A percentile compares a stretch with the other conserved stretches of the same genome.
Evolutionary conservation across 2,888 invertebrate species (phyloP).

Genomic region (Psylliodes chrysocephalus): DNA sequence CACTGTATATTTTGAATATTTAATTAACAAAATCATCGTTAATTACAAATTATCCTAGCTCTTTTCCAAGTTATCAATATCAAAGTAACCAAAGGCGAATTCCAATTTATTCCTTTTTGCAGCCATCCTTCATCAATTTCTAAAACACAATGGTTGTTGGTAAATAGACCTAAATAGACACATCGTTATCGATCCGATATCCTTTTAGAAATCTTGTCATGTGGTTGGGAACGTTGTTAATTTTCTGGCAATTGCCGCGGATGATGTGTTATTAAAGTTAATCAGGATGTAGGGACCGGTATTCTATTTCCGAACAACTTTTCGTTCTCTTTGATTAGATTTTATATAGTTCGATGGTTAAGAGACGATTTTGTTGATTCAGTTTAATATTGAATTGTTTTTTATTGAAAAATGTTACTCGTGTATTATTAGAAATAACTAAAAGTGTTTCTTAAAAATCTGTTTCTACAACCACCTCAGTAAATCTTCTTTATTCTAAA

Average conservation of each 20-base stretch:
- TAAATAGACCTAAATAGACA: background rate
- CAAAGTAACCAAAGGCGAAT: too few species aligned
- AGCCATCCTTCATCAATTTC: background rate
- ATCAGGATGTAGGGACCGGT: constrained; percentile 50
- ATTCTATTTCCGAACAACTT: constrained; percentile 40
- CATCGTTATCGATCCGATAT: constrained; percentile 15
- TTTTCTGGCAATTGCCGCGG: constrained; percentile 46
- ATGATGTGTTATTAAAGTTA: constrained; percentile 50
- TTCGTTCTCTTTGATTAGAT: constrained; percentile 27
- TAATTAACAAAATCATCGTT: too few species aligned
- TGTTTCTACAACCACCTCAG: too few species aligned
- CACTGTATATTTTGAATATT: too few species aligned
- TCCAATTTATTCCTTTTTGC: too few species aligned
- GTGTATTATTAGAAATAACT: too few species aligned
- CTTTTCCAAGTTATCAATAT: too few species aligned
- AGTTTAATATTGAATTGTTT: too few species aligned
- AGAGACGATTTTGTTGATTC: background rate
- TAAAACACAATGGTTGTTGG: background rate
- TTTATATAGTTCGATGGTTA: constrained; percentile 31
- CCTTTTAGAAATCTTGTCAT: constrained; percentile 25
- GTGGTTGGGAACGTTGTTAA: constrained; percentile 38
- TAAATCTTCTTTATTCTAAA: too few species aligned
- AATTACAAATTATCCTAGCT: too few species aligned
- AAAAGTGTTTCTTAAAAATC: too few species aligned
- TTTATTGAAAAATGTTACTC: too few species aligned